Evolutionary conservation across 2,113 vertebrate genomes (phyloP).

Genomic region (Brachyhypopomus gauderio): DNA sequence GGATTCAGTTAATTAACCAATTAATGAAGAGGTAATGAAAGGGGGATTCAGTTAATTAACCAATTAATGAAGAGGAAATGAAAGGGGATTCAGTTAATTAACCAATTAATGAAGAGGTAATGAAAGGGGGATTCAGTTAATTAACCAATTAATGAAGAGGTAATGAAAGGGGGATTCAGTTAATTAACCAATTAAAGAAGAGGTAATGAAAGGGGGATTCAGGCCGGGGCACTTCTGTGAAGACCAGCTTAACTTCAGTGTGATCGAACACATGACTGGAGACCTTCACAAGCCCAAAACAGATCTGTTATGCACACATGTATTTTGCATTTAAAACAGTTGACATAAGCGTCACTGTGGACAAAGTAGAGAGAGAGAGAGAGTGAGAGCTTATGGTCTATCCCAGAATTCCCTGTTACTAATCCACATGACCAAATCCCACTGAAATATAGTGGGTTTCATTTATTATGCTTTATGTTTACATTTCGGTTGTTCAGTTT

Average conservation of each 20-base stretch:
- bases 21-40: background rate
- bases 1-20: no score
- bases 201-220: background rate
- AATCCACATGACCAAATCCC: background rate
- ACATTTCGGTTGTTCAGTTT: background rate
- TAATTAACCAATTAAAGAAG: background rate
- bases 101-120: background rate
- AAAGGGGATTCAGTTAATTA: no score
- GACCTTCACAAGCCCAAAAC: background rate
- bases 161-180: no score
- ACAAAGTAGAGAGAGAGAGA: no score
- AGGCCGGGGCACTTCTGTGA: background rate
- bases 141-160: background rate
- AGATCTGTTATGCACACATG: no score
- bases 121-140: no score
- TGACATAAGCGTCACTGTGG: no score
- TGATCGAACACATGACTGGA: no score
- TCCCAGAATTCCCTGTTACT: constrained; percentile 19
- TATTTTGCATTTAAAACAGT: no score
- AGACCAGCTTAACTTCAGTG: background rate
- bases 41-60: no score
- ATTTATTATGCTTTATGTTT: background rate
- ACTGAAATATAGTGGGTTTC: background rate
- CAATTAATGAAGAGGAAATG: background rate
- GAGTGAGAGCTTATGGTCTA: background rate